Evolutionary conservation across 2,113 vertebrate genomes (phyloP), one percentile per base, ranked within the genome.

Genomic region (Pluvialis apricaria): DNA sequence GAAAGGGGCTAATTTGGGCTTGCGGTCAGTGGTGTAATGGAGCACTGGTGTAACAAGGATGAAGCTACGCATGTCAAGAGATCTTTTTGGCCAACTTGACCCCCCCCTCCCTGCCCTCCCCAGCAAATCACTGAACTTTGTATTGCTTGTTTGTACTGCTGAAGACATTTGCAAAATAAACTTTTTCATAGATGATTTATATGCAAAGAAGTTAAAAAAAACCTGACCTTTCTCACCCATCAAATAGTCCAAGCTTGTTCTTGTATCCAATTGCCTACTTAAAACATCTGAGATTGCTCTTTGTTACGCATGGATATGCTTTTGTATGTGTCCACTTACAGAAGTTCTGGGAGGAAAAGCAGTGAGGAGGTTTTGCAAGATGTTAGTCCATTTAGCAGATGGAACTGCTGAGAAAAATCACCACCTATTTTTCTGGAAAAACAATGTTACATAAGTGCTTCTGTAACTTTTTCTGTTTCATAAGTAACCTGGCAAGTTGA

Each of bases 401-500:
- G 62, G 91, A 94, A 76, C 45, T 65, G 60, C 72, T 90, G 52
- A 91, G 87, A 92, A 94, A 97, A 95, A 94, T 73, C 80, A 82
- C 58, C 82, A 57, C 83, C 72, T 88, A 82, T 93, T 96, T 96
- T 96, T 85, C 87, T 94, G 65, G 90, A 94, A 95, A 97, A 96
- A 82, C 42, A 85, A 51, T 69, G 96, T 97, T 97, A 97, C 92
- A 93, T 95, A 97, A 97, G 52, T 0, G 51, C 77, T 94, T 93
- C 97, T 96, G 94, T 96, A 96, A 96, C 92, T 95, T 94, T 82
- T 87, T 70, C 71, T 94, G 95, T 97, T 97, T 97, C 97, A 79
- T 97, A 97, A 97, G 97, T 92, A 97, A 95, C 96, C 95, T 97
- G 96, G 95, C 95, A 97, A 95, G 92, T 95, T 76, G 82, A 95